Evolutionary conservation across 2,888 invertebrate genomes (phyloP), one percentile per base, ranked within the genome.

Genomic region (Amphipyra berbera): DNA sequence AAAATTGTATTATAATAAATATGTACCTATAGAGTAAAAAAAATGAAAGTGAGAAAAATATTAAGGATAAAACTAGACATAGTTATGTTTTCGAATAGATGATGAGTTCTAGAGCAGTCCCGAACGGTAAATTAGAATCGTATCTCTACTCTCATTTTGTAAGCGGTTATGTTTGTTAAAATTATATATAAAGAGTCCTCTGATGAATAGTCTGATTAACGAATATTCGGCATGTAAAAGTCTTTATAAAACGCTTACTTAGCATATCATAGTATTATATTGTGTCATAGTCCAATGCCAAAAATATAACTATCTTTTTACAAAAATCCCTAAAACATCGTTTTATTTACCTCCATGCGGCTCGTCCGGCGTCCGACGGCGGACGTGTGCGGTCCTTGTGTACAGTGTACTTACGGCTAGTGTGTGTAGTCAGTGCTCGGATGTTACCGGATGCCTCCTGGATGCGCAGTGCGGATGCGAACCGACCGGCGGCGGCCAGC

Each of bases 191-290:
- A 93, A 93, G 92, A 94, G 94, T 94, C 94, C 94, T 94, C 93
- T 94, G 90, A 94, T 90, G 93, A 94, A 95, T 94, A 94, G 94
- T 94, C 94, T 95, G 95, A 95, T 93, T 94, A 94, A 92, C 91
- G 88, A 94, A 93, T 94, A 94, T 94, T 94, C 93, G 94, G 94
- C 94, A 94, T 94, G 94, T 94, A 93, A 94, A 94, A 94, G 94
- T 95, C 94, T 95, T 94, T 94, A 94, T 94, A 94, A 95, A 95
- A 94, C 95, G 95, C 95, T 95, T 95, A 95, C 93, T 94, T 95
- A 95, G 95, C 95, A 95, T 95, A 95, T 95, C 95, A 95, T 95
- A 94, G 95, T 95, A 95, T 95, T 94, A 94, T 95, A 95, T 95
- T 94, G 95, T 94, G 95, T 95, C 95, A 95, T 95, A 95, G 95